Evolutionary conservation across 2,888 invertebrate species (phyloP), one percentile per base, ranked within the genome.

Genomic region (Melanotus villosus): DNA sequence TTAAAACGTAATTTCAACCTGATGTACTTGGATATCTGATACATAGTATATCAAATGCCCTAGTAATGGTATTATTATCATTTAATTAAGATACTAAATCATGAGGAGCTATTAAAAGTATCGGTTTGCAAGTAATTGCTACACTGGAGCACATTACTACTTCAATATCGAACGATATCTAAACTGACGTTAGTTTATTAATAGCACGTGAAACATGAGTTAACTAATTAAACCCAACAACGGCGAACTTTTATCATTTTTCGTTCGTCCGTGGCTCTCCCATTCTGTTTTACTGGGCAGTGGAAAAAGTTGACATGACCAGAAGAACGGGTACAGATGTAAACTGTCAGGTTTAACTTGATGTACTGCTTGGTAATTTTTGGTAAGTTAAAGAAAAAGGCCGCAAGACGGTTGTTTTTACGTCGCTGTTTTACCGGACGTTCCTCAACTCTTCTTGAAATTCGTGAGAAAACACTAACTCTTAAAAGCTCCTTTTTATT

Each of bases 331-430:
- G 63, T 47, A 32, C 45, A 52, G 26, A 63, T 50, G 54, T 63
- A 23, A 52, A 54, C 36, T 62, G 54, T 63, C 63, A 63, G 63
- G 63, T 63, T 63, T 41, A 63, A 63, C 63, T 54, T 54, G 63
- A 56, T 56, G 9, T 43, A 62, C 38, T 38, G 26, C 36, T 26
- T n/a, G 14, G 60, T 60, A 60, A 26, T 34, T 60, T 60, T 60
- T 60, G 60, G 60, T 34, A 47, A 34, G 19, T 5, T 41, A 36
- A 32, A 60, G 26, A 52, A 47, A 50, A 4, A 12, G 21, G 19
- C 21, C n/a, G 9, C 36, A 19, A 23, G 23, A 23, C 41, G 16
- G 6, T 19, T 38, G 12, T n/a, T 38, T 9, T 12, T 38, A 2
- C 26, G 14, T 5, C 36, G 36, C n/a, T n/a, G n/a, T n/a, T n/a